A percentile compares a stretch with the other conserved stretches of the same genome.
These are phyloP conservation scores for Phrixothrix hirtus DNA, from an alignment of 2,888 invertebrate genomes.

Conservation along the genomic window DNA sequence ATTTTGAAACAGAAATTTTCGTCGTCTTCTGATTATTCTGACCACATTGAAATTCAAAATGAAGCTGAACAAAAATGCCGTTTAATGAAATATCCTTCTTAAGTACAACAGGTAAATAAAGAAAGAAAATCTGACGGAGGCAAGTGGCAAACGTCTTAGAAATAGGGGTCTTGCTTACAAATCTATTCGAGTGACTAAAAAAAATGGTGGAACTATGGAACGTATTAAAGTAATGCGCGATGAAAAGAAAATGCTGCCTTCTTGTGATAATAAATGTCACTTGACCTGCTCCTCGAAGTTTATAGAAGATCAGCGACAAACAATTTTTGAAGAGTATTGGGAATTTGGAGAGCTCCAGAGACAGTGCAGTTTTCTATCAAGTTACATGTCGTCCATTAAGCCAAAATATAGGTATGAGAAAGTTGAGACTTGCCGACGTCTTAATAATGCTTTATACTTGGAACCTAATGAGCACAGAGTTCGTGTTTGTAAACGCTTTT, in stretches of 20 bases:
- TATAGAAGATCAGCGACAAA: not conserved
- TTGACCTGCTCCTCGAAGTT: too few species aligned
- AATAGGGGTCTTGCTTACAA: not conserved
- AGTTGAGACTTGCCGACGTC: not conserved
- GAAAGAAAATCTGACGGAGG: not conserved
- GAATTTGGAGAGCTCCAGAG: not conserved
- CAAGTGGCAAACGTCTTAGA: slow-evolving; percentile 1
- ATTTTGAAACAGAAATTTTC: not conserved
- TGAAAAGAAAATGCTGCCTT: not conserved
- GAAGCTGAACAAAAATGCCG: not conserved
- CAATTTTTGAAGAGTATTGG: slow-evolving; percentile 1
- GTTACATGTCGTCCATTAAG: not conserved
- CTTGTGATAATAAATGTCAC: not conserved
- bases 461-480: not conserved
- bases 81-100: not conserved
- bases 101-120: not conserved
- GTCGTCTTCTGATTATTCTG: not conserved
- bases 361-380: not conserved
- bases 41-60: not conserved
- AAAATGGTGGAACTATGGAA: not conserved
- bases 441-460: not conserved
- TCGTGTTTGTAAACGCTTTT: not conserved
- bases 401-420: slow-evolving; percentile 2
- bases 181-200: not conserved
- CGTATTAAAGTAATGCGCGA: not conserved